Conservation (phyloP, 2,888 invertebrate genomes). For the Ormyrus rosae region DNA sequence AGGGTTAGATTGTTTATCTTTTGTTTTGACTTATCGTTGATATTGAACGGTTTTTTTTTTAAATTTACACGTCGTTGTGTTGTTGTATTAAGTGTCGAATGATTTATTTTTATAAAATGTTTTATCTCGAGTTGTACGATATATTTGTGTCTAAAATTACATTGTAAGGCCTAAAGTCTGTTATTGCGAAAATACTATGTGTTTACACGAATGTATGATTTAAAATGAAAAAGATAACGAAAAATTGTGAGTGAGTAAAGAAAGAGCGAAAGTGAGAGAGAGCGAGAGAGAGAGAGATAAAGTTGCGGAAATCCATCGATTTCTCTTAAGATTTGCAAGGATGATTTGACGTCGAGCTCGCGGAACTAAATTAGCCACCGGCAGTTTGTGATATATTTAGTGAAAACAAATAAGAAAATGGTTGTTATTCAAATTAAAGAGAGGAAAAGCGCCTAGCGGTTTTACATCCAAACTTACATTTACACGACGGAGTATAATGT, state of each 20-base stretch:
- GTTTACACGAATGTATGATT: neutral
- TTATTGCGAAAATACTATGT: constrained; percentile 17
- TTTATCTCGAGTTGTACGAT: neutral
- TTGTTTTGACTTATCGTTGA: neutral
- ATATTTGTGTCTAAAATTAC: constrained; percentile 29
- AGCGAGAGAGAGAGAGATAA: neutral
- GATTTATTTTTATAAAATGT: constrained; percentile 25
- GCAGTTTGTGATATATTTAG: constrained; percentile 76
- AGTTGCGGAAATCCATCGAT: constrained; percentile 12
- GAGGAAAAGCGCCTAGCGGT: constrained; percentile 69
- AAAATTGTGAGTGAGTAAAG: constrained; percentile 16
- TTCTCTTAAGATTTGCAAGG: constrained; percentile 33
- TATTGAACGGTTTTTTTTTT: neutral
- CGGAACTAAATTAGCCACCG: constrained; percentile 66
- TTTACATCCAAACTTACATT: constrained; percentile 66
- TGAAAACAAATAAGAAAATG: constrained; percentile 71
- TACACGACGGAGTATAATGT: constrained; percentile 35
- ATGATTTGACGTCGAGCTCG: constrained; percentile 61
- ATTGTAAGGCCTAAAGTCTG: constrained; percentile 22
- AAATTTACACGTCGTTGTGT: neutral
- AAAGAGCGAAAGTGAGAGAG: neutral
- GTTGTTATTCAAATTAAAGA: constrained; percentile 71
- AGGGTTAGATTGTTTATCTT: neutral
- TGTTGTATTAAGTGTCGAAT: neutral
- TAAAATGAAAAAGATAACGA: constrained; percentile 32